Evolutionary conservation across 2,888 invertebrate species (phyloP).

Genomic region (Brassicogethes aeneus): DNA sequence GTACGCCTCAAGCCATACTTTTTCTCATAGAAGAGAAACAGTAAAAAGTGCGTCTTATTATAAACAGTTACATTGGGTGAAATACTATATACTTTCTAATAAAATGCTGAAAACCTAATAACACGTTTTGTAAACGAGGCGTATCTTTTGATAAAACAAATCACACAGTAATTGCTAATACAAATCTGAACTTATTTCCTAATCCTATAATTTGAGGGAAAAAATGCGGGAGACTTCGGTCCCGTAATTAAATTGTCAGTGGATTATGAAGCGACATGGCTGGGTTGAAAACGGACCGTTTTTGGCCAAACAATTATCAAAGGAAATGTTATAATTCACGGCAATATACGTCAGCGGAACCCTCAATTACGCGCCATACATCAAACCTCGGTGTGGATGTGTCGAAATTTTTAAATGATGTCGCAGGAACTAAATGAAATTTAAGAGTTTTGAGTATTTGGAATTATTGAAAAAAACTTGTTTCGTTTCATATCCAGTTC

Average conservation of each 20-base stretch:
- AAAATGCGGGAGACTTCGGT: neutral
- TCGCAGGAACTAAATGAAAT: neutral
- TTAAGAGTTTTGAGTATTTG: constrained; percentile 1
- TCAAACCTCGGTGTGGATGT: neutral
- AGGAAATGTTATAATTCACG: neutral
- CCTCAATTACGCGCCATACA: neutral
- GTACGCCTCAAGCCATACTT: no score
- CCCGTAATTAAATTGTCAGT: neutral
- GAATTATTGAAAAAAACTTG: constrained; percentile 1
- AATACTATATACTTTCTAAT: no score
- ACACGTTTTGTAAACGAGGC: neutral
- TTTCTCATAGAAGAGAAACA: no score
- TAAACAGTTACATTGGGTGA: no score
- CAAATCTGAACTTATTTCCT: neutral
- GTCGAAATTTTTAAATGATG: neutral
- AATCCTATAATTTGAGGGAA: neutral
- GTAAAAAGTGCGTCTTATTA: no score
- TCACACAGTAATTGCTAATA: neutral
- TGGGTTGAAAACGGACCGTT: neutral
- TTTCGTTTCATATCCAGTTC: neutral
- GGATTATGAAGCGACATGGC: neutral
- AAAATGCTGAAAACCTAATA: neutral
- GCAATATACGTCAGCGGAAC: neutral
- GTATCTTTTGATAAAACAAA: neutral
- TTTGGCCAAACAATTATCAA: neutral